Evolutionary conservation across 1,140 invertebrate species (phyloP), one percentile per base, ranked within the genome.

Genomic region (Drosophila jambulina): DNA sequence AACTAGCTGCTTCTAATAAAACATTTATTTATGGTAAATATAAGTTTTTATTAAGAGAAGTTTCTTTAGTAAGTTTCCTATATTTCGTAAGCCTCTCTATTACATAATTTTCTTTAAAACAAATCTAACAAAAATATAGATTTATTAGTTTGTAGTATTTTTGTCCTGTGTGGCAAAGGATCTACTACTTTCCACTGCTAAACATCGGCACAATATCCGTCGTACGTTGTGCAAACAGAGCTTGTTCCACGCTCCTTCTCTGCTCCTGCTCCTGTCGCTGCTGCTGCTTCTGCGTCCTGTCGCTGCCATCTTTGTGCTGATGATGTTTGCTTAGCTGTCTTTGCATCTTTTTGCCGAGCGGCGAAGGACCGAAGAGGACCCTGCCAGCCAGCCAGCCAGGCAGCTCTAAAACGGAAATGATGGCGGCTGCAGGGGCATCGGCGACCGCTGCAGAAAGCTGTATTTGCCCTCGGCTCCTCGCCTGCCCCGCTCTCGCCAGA

Each of bases 241-340:
- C 62, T 57, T 64, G 56, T 48, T 48, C 54, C 53, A 13, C 38
- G 42, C 45, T 34, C 48, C 64, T 59, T 19, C 17, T 70, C 25
- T 56, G 57, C 62, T 68, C 10, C 32, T 61, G 27, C 54, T 59
- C 42, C 45, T 32, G 48, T 57, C 53, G 21, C n/a, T 64, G 36
- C 32, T 62, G 10, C 36, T 62, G 25, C 48, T 62, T 43, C 60
- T 75, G 69, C 61, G 75, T 65, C 59, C 74, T 69, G 68, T 65
- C 56, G 68, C 64, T 61, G 88, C 82, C 88, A 87, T 91, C 87
- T 87, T 91, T 83, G 80, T 87, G 80, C 84, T 82, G 88, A 87
- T 91, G 83, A 84, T 91, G 87, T 91, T 91, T 91, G 87, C 88
- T 91, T 91, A 91, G 87, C 87, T 91, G 87, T 91, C 87, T 91